Percentiles rank a stretch among this genome's conserved stretches.
These are phyloP conservation scores for Drosophila leonis DNA, from an alignment of 2,888 invertebrate genomes.

Conservation along the genomic window DNA sequence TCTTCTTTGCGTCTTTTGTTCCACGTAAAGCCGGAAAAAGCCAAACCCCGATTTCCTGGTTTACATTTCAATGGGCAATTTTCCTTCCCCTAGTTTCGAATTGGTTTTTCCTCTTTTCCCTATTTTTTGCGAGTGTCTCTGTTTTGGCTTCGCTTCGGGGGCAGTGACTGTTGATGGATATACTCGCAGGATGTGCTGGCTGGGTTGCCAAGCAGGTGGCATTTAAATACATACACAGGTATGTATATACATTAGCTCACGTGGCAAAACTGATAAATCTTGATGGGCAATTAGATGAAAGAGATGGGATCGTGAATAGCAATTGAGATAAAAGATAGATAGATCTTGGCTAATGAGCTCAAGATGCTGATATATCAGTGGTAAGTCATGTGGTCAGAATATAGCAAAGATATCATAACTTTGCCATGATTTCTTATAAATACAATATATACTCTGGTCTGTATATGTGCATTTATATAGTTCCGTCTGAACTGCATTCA, in stretches of 20 bases:
- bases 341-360: not conserved
- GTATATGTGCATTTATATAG: not conserved
- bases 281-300: constrained; percentile 26
- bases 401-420: not conserved
- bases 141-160: constrained; percentile 47
- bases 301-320: constrained; percentile 4
- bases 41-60: constrained; percentile 81
- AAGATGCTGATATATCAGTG: not conserved
- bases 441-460: not conserved
- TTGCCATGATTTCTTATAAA: not conserved
- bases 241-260: constrained; percentile 32
- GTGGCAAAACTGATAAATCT: constrained; percentile 30
- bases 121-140: constrained; percentile 26
- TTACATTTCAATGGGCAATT: constrained; percentile 81
- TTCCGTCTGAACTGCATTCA: not conserved
- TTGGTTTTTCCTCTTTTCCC: constrained; percentile 39
- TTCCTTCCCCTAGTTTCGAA: constrained; percentile 55
- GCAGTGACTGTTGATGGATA: constrained; percentile 60
- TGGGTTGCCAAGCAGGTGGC: constrained; percentile 49
- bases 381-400: not conserved
- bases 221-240: constrained; percentile 1
- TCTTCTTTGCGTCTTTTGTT: constrained; percentile 64
- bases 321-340: constrained; percentile 5
- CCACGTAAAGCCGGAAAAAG: constrained; percentile 80
- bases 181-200: constrained; percentile 11